These are phyloP conservation scores for Laterallus jamaicensis DNA, from an alignment of 2,113 vertebrate genomes.

Conservation along the genomic window DNA sequence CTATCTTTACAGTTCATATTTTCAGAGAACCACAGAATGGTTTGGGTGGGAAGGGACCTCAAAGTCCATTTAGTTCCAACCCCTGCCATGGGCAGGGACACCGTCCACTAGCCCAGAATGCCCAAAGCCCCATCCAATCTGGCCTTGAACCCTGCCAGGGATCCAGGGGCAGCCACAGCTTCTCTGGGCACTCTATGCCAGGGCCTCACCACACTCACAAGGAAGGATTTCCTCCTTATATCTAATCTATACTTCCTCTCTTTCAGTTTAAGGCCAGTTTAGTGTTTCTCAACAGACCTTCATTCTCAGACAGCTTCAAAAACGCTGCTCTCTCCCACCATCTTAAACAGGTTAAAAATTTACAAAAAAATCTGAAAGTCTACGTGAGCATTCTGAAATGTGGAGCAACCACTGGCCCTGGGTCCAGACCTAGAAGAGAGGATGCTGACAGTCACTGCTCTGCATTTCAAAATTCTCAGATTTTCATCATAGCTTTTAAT, in stretches of 20 bases:
- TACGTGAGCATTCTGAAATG: not conserved
- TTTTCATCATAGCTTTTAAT: not conserved
- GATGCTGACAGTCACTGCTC: not conserved
- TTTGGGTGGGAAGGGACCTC: not conserved
- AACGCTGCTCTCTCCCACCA: not conserved
- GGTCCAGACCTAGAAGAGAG: not conserved
- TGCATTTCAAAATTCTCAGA: not conserved
- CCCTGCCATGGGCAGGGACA: not conserved
- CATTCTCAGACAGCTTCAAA: not conserved
- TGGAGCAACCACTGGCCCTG: not conserved
- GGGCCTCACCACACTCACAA: fast-evolving
- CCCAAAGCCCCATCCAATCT: not conserved
- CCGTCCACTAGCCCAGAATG: not conserved
- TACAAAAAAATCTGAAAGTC: not conserved
- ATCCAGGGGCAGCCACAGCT: not conserved
- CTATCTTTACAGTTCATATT: not conserved
- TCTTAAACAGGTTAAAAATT: not conserved
- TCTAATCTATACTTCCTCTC: not conserved
- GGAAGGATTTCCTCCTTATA: not conserved
- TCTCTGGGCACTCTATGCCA: not conserved
- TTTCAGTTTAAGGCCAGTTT: not conserved
- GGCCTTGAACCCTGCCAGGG: not conserved
- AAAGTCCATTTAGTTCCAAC: not conserved
- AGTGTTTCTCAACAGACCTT: not conserved
- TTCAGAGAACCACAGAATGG: not conserved